Base-by-base conservation (phyloP, 2,888 invertebrate species). In the Sialis fuliginosa region DNA sequence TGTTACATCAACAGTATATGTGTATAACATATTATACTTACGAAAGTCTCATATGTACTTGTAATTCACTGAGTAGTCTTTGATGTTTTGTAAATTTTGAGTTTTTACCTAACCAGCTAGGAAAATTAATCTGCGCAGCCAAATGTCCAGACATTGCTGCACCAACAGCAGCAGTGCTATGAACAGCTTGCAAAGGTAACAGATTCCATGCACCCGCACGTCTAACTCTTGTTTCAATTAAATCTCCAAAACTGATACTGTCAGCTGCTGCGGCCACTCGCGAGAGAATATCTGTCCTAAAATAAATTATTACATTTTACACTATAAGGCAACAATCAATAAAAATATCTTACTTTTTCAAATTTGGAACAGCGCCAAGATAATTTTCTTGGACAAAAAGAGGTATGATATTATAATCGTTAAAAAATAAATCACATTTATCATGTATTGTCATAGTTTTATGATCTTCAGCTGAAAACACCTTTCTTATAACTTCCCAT, bases 351-450 rank as follows among this genome's bases (percentile, higher is more conserved):
- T 67, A 83, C 82, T 75, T 79, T 31, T 81, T 76, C 49, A 77
- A 79, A 49, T 76, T 73, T 0, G 92, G 91, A n/a, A 68, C 64
- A 1, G 88, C 89, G 52, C 74, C 74, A 12, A 89, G 66, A 65
- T 98, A 99, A 66, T 97, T 98, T 64, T 99, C 97, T 58, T 97
- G 95, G 0, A 98, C 92, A 67, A 99, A 98, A 9, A 99, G 70
- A 1, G 96, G 91, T n/a, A 84, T 82, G 52, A 98, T 74, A 57
- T 82, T 90, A 68, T 98, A 99, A 70, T 99, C 98, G 58, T 89
- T 82, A 68, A 97, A 99, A 69, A 97, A 99, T 47, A 98, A 69
- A 60, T 88, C 86, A 48, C 81, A 78, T 63, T 85, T 91, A 60
- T 95, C 92, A 52, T 75, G 69, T 6, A 91, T 68, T 34, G 67